Conservation (phyloP, 2,888 invertebrate species). For the Amblyjoppa fuscipennis region DNA sequence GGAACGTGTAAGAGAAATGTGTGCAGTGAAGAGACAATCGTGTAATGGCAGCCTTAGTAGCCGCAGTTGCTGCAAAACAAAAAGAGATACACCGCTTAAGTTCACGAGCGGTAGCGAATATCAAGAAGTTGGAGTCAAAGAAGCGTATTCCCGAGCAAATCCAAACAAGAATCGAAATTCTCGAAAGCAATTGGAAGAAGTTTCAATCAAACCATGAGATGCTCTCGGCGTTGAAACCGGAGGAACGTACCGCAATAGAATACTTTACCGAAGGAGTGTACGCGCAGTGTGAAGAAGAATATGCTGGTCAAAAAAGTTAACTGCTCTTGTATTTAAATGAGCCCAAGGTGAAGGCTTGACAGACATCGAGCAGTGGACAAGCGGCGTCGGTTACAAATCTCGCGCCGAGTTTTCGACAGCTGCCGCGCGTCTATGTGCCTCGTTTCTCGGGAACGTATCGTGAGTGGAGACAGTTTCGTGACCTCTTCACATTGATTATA, state of each 20-base stretch:
- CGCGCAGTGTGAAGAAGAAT: slow-evolving; percentile 18
- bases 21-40: not conserved
- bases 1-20: not conserved
- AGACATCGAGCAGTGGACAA: not conserved
- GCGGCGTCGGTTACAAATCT: not conserved
- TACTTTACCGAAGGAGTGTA: slow-evolving; percentile 27
- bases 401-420: slow-evolving; percentile 15
- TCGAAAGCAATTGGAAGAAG: slow-evolving; percentile 17
- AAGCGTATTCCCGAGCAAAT: slow-evolving; percentile 5
- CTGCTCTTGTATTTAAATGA: not conserved
- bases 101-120: not conserved
- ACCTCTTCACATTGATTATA: slow-evolving; percentile 41
- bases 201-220: slow-evolving; percentile 11
- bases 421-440: slow-evolving; percentile 44
- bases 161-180: not conserved
- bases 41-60: not conserved
- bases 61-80: not conserved
- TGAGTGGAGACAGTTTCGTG: slow-evolving; percentile 54
- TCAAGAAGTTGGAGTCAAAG: slow-evolving; percentile 12
- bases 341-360: not conserved
- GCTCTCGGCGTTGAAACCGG: slow-evolving; percentile 2
- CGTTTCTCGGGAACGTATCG: slow-evolving; percentile 33
- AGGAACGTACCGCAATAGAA: not conserved
- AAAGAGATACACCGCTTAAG: not conserved
- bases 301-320: not conserved